phyloP scores from a whole-genome alignment of 2,888 invertebrate genomes.

The Leucophora obtusa region DNA sequence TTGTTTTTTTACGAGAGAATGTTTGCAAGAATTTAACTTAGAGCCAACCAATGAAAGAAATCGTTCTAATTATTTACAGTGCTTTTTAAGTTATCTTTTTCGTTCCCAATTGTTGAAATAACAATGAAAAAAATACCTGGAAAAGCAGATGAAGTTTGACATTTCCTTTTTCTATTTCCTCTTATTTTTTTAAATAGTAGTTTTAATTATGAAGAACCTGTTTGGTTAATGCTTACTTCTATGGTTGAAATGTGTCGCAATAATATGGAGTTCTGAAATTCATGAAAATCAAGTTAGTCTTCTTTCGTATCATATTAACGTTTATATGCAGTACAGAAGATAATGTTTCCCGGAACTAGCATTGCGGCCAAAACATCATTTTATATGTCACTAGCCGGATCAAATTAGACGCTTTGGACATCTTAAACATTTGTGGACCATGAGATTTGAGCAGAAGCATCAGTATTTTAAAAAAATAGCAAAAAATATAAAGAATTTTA shows the following conservation, averaged over 20 bases:
- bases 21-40: slow-evolving; percentile 13
- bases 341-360: slow-evolving; percentile 38
- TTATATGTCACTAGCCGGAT: slow-evolving; percentile 53
- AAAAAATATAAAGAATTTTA: slow-evolving; percentile 37
- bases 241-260: slow-evolving; percentile 48
- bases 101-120: neutral
- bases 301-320: slow-evolving; percentile 45
- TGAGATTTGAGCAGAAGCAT: too few relatives aligned
- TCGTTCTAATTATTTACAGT: neutral
- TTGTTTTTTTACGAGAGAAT: slow-evolving; percentile 4
- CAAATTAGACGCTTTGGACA: slow-evolving; percentile 55
- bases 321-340: slow-evolving; percentile 48
- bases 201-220: slow-evolving; percentile 40
- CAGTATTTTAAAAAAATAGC: slow-evolving; percentile 43
- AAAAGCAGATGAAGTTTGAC: too few relatives aligned
- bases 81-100: neutral
- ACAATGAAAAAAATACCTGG: neutral
- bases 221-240: slow-evolving; percentile 14
- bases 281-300: slow-evolving; percentile 40
- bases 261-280: slow-evolving; percentile 51
- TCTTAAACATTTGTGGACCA: slow-evolving; percentile 51
- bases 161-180: neutral
- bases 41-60: slow-evolving; percentile 41
- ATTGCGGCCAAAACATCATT: slow-evolving; percentile 59
- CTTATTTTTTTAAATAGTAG: neutral